Percentiles rank a stretch among this genome's conserved stretches.
Evolutionary conservation across 2,113 vertebrate genomes (phyloP).

Genomic region (Labeo catla): DNA sequence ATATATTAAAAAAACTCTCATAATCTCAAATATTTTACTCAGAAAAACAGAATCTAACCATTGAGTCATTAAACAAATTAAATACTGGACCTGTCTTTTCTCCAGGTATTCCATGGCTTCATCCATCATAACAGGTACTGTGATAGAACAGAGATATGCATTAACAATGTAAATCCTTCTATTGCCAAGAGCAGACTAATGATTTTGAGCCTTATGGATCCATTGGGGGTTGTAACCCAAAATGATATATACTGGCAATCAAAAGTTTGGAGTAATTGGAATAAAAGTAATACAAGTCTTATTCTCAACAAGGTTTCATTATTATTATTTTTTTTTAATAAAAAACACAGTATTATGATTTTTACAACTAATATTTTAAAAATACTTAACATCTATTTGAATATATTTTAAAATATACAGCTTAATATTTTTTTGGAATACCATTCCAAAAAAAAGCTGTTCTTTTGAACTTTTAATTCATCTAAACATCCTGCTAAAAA

Average conservation of each 20-base stretch:
- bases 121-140: slow-evolving; percentile 96
- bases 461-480: no score
- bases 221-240: not conserved
- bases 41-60: not conserved
- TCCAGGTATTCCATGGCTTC: slow-evolving; percentile 93
- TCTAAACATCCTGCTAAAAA: no score
- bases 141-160: slow-evolving; percentile 31
- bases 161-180: not conserved
- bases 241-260: not conserved
- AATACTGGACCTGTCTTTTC: slow-evolving; percentile 84
- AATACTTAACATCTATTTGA: no score
- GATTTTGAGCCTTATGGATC: not conserved
- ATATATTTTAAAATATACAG: no score
- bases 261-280: no score
- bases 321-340: no score
- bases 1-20: not conserved
- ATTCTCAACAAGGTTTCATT: no score
- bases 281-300: no score
- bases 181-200: not conserved
- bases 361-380: no score
- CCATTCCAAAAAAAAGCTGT: no score
- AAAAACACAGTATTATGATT: no score
- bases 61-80: not conserved
- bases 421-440: no score
- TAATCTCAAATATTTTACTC: not conserved